Percentiles rank a stretch among this genome's conserved stretches.
Conservation (phyloP, 2,888 invertebrate genomes). For the Tetragnatha montana region DNA sequence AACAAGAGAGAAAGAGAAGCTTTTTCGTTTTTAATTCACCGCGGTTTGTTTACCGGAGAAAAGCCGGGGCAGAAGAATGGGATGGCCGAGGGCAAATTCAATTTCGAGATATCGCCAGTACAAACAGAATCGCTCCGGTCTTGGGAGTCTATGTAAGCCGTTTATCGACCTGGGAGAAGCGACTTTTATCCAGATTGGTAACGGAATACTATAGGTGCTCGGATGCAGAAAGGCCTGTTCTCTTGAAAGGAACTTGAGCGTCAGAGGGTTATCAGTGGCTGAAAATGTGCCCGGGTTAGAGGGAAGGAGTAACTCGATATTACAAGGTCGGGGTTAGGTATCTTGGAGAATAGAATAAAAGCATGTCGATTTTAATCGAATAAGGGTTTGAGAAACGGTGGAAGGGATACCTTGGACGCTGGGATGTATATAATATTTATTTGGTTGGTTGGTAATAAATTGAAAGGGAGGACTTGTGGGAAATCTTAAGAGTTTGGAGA, state of each 20-base stretch:
- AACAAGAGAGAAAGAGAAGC: not conserved
- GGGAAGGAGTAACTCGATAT: not conserved
- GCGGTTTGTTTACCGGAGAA: not conserved
- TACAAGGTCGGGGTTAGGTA: not conserved
- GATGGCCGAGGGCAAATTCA: slow-evolving; percentile 35
- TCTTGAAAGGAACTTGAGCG: not conserved
- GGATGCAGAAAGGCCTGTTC: not conserved
- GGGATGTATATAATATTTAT: no score
- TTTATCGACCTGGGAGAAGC: slow-evolving; percentile 36
- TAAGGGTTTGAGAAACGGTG: not conserved
- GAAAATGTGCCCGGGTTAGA: not conserved
- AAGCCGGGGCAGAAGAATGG: not conserved
- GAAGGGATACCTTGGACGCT: no score
- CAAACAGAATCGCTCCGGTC: not conserved
- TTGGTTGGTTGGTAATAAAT: no score
- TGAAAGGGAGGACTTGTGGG: no score
- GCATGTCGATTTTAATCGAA: not conserved
- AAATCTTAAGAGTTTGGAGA: no score
- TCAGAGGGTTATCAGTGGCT: not conserved
- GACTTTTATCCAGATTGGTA: slow-evolving; percentile 24
- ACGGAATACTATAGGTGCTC: not conserved
- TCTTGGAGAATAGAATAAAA: not conserved
- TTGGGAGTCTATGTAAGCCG: slow-evolving; percentile 20
- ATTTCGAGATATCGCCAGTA: slow-evolving; percentile 21
- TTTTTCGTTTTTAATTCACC: slow-evolving; percentile 11